Conservation (phyloP, 2,113 vertebrate genomes). For the Oplegnathus fasciatus region DNA sequence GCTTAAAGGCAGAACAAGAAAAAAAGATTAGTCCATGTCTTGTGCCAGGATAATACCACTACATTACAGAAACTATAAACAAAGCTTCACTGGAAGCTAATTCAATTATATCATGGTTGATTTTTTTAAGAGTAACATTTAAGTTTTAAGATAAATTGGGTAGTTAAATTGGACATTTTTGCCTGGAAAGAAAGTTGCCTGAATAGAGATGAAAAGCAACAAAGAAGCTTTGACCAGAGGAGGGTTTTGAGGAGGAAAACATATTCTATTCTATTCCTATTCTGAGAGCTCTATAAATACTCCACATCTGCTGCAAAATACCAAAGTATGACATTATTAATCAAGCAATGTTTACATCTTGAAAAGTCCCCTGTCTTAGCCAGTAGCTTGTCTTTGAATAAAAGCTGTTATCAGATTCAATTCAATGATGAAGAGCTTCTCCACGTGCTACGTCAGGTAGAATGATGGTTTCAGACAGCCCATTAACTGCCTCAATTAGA, state of each 20-base stretch:
- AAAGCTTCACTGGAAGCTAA: constrained; percentile 19
- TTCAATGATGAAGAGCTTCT: constrained; percentile 49
- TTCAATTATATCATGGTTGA: constrained; percentile 27
- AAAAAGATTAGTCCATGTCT: background rate
- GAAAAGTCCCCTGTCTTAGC: constrained; percentile 3
- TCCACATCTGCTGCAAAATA: constrained; percentile 19
- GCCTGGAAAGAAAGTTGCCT: background rate
- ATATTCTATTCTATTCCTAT: no score
- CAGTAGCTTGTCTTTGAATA: constrained; percentile 9
- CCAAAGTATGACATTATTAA: constrained; percentile 24
- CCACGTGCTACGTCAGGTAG: constrained; percentile 31
- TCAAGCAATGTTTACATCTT: constrained; percentile 32
- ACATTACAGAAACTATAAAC: constrained; percentile 41
- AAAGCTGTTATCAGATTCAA: constrained; percentile 41
- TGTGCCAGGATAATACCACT: constrained; percentile 17
- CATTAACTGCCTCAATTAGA: constrained; percentile 73
- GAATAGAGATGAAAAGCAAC: constrained; percentile 11
- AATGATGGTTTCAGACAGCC: constrained; percentile 68
- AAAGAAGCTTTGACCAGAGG: constrained; percentile 9
- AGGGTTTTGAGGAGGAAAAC: background rate
- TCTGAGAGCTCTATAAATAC: constrained; percentile 28
- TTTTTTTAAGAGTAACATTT: constrained; percentile 14
- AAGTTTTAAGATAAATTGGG: constrained; percentile 20
- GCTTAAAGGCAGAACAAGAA: background rate
- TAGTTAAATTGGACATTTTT: constrained; percentile 3